Base-by-base conservation (phyloP, 2,888 invertebrate genomes). In the Amblyjoppa proteus region DNA sequence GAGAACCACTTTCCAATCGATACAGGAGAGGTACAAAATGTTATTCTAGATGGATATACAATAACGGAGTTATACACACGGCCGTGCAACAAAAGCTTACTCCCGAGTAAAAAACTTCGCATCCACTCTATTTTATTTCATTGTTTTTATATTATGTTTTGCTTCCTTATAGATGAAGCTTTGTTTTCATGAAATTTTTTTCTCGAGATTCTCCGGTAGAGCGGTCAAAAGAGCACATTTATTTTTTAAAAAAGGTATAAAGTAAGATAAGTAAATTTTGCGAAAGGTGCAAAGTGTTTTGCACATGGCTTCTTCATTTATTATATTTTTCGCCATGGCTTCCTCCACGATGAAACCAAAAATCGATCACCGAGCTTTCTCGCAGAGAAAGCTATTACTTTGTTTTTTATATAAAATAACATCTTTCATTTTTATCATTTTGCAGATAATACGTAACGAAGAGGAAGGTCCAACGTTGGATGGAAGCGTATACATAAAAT, bases 401-500 rank as follows among this genome's bases (percentile, higher is more conserved):
- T 20, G 11, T 13, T 51, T 68, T 53, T 53, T 1, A 16, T 11
- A 20, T 51, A 28, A 41, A 71, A 56, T 69, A 25, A 38, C 45
- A 11, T 45, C 28, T 69, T 45, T 79, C 64, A 45, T 75, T 28
- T 51, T 38, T 34, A 34, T 45, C 25, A 69, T 58, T 82, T 82
- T 77, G 70, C 78, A 87, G 86, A 78, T 77, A 81, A 86, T 70
- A 80, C 64, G 49, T 28, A 69, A 31, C 20, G 66, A 45, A 71
- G 71, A 41, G 70, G 45, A 83, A 81, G 82, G 77, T 81, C 74
- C 78, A 73, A 74, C 81, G 79, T 87, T 88, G 88, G 84, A 87
- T 88, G 88, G 88, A 87, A 87, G 81, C 84, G 85, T 85, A 76
- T 56, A 77, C 64, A 85, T 87, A 96, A 96, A 93, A 97, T 97